These are phyloP conservation scores for Drosophila pallidifrons DNA, from an alignment of 1,140 invertebrate species.

Conservation along the genomic window DNA sequence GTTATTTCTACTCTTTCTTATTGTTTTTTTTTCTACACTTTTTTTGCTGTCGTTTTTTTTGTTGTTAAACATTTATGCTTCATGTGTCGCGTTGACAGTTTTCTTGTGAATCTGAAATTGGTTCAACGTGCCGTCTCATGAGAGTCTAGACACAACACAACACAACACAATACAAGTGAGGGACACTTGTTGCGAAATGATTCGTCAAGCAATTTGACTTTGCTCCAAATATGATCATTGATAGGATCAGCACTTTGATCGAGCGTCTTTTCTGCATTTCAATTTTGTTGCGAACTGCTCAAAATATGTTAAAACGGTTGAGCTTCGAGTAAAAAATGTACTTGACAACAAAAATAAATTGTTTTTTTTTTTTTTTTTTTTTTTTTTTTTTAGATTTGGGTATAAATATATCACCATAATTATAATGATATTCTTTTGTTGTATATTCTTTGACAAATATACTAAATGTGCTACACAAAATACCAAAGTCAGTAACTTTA, in stretches of 20 bases:
- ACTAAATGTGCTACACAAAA: no score
- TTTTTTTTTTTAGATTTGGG: no score
- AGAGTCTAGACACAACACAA: constrained; percentile 7
- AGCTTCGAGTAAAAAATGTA: no score
- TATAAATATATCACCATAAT: no score
- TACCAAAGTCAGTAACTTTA: no score
- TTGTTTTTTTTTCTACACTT: constrained; percentile 3
- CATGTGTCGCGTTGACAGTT: constrained; percentile 10
- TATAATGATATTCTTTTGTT: no score
- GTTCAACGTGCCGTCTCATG: constrained; percentile 17
- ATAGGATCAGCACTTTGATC: background rate
- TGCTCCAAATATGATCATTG: constrained; percentile 46
- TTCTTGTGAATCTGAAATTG: constrained; percentile 41
- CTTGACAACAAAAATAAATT: no score
- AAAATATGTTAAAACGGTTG: no score
- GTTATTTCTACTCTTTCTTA: constrained; percentile 1
- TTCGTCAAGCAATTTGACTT: constrained; percentile 41
- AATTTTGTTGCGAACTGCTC: no score
- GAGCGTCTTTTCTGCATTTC: background rate
- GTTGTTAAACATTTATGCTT: constrained; percentile 14
- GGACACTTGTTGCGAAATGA: constrained; percentile 29
- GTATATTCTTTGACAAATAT: no score
- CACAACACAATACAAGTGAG: background rate
- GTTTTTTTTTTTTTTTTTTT: no score
- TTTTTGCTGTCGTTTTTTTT: constrained; percentile 8